Evolutionary conservation across 2,113 vertebrate species (phyloP), one percentile per base, ranked within the genome.

Genomic region (Vombatus ursinus): DNA sequence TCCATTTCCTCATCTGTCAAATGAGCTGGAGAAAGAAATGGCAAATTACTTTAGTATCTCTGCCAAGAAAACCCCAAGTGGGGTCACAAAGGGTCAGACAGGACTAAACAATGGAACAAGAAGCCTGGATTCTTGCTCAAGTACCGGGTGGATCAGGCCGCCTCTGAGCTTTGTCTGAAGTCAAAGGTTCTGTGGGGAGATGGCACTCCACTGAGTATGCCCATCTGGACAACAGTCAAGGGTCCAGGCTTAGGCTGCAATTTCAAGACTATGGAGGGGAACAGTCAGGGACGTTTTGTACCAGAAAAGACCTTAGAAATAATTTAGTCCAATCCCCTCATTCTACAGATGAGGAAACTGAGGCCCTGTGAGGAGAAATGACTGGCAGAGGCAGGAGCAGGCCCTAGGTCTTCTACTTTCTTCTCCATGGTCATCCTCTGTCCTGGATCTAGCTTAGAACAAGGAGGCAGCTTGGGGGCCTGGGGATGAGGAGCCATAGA

Each of bases 331-430:
- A 91, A 92, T 2, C 92, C 84, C 26, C 90, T 95, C 16, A 89
- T 95, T 97, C 61, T 92, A 53, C 1, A 95, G 19, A 89, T 95
- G 90, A 54, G 94, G 91, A 53, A 95, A 90, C 9, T 77, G 25
- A 96, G n/a, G 28, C 1, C 37, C 11, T 68, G 37, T 47, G 50
- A 93, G 19, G 9, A 12, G 95, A 94, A 49, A 0, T 95, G 12
- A 84, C 92, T 68, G 94, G 1, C 8, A 96, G 25, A 96, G 7
- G 57, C 90, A 50, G 91, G 12, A 11, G 14, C 89, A 91, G n/a
- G 96, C 91, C 68, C 47, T 50, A 16, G 8, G 77, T 68, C 16
- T 91, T 48, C 28, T 50, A 47, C 90, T 25, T 77, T 50, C 26
- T 95, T 31, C 16, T 93, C 93, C 8, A 52, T 93, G 3, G 50